Evolutionary conservation across 2,113 vertebrate genomes (phyloP), one percentile per base, ranked within the genome.

Genomic region (Panthera tigris): DNA sequence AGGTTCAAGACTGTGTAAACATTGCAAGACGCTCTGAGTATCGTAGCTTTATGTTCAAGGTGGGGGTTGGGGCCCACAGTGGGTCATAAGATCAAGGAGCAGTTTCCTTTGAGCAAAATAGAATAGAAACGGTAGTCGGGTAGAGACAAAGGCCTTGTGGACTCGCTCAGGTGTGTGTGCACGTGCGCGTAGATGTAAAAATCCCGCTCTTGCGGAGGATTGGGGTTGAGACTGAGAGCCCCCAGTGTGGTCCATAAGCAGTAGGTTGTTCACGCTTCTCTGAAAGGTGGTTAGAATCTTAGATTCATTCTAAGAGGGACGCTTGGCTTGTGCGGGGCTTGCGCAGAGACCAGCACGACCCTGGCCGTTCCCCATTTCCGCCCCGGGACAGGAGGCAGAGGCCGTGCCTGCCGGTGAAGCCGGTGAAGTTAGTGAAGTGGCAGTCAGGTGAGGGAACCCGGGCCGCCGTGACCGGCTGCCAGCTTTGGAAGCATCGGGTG

Each of bases 401-500:
- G 33, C 0, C 52, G 23, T 15, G 12, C 15, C 5, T 5, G 0
- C 12, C 69, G n/a, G 16, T 18, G 13, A 33, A 36, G 66, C 14
- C 1, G 8, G 21, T 9, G 23, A 18, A 7, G 4, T 5, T 11
- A 78, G 39, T 4, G 41, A 21, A 11, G 29, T 14, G 16, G 50
- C 19, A n/a, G 4, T 50, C 18, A 0, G 15, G 8, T 14, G 33
- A 5, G 18, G 33, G 14, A 21, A 1, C 3, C 3, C 48, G 9
- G 15, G 1, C 7, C 4, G 0, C 0, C 0, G 18, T 2, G 23
- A n/a, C 0, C 0, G 31, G 7, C 1, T 2, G 0, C 31, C 1
- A 1, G 10, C 27, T 52, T 57, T 29, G 74, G 15, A 11, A 25
- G 13, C 21, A 7, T 73, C 31, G 23, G 1, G 4, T 3, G 33